Base-by-base conservation (phyloP, 2,888 invertebrate species). In the Nebria brevicollis region DNA sequence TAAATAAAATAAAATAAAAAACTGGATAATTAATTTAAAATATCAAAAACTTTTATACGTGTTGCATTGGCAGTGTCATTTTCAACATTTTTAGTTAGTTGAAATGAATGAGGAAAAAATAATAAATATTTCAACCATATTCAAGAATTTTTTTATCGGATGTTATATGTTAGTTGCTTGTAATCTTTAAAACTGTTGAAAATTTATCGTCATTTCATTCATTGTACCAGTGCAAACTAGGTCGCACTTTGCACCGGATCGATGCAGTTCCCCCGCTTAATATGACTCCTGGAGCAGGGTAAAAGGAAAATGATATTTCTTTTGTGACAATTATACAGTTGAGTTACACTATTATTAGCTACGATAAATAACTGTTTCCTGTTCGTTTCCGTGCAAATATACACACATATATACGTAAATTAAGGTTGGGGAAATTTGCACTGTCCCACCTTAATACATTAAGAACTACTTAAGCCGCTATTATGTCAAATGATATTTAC, bases 241-340 rank as follows among this genome's bases (percentile, higher is more conserved):
- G 75, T 80, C 80, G 79, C 25, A 15, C 15, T 34, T 8, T 11
- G 54, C 54, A 65, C 25, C n/a, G 70, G 80, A 80, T 80, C 80
- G 75, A 80, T 80, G 80, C 75, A 68, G 7, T 68, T 68, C 2
- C 68, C 68, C 15, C 26, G 10, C 20, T 3, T 26, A 8, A 20
- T 26, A 25, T 26, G 20, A 34, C 34, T 34, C 34, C 5, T 6
- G 41, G 66, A 75, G 66, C 15, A 26, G 70, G 3, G 70, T 34
- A 34, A 34, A 34, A 70, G 80, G 75, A 80, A 75, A 75, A 80
- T 80, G 64, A 80, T 72, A 72, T 80, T 78, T 80, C 80, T 75
- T 54, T 80, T 80, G 72, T 72, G 75, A 75, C 80, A 80, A 80
- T 80, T 80, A 80, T 80, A 72, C 80, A 75, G 70, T 75, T 75